Evolutionary conservation across 2,113 vertebrate species (phyloP).

Genomic region (Gulo gulo): DNA sequence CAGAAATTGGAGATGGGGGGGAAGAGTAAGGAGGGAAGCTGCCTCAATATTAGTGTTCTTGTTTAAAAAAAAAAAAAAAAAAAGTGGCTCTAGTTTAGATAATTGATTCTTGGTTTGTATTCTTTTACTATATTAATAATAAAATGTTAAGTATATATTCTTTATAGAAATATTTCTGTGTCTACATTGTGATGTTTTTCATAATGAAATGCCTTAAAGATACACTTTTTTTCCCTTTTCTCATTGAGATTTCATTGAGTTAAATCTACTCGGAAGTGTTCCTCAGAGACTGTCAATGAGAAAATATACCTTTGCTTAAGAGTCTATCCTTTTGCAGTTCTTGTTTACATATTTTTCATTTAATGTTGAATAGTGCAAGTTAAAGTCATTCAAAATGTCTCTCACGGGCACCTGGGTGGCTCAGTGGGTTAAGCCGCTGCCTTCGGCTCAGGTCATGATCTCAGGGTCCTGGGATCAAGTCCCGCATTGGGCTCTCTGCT

Average conservation of each 20-base stretch:
- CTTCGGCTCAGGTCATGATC: too few relatives aligned
- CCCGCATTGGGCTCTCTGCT: too few relatives aligned
- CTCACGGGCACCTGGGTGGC: too few relatives aligned
- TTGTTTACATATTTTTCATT: constrained; percentile 1
- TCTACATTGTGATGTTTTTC: background rate
- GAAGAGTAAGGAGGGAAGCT: rapidly evolving
- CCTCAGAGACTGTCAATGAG: background rate
- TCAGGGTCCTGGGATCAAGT: too few relatives aligned
- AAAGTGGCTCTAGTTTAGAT: background rate
- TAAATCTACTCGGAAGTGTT: background rate
- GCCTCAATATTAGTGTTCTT: background rate
- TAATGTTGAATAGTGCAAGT: background rate
- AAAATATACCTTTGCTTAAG: background rate
- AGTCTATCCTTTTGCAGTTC: background rate
- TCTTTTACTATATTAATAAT: background rate
- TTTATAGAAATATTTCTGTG: background rate
- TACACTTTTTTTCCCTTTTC: background rate
- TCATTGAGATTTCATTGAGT: background rate
- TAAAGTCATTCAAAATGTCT: background rate
- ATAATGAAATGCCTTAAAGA: background rate
- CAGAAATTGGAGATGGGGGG: background rate
- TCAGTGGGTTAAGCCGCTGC: too few relatives aligned
- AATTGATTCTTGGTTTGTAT: background rate
- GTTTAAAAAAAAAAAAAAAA: background rate
- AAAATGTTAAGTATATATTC: background rate